These are phyloP conservation scores for Arctopsyche grandis DNA, from an alignment of 1,140 invertebrate genomes.

Conservation along the genomic window DNA sequence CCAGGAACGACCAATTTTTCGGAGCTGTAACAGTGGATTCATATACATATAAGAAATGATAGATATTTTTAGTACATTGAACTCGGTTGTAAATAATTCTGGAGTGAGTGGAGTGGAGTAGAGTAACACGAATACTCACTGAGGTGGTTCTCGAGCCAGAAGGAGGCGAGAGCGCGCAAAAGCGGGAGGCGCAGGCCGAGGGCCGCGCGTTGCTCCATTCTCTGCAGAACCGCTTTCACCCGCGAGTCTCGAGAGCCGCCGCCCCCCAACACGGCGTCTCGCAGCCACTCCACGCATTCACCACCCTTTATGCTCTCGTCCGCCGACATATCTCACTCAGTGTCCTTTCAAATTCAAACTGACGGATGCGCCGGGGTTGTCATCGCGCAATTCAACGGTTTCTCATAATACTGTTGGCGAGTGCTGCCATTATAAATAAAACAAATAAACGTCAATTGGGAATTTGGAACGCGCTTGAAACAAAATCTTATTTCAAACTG, in stretches of 20 bases:
- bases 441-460: too few relatives aligned
- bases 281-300: neutral
- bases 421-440: too few relatives aligned
- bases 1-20: slow-evolving; percentile 62
- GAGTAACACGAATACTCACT: neutral
- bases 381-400: neutral
- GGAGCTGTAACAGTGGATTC: slow-evolving; percentile 57
- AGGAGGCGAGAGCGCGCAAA: neutral
- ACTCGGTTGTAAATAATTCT: too few relatives aligned
- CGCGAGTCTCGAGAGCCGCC: neutral
- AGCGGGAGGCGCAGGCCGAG: neutral
- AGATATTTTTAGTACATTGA: too few relatives aligned
- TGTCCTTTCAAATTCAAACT: slow-evolving; percentile 1
- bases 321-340: neutral
- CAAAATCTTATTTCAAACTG: too few relatives aligned
- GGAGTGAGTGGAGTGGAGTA: neutral
- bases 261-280: neutral
- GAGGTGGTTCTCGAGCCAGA: neutral
- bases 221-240: neutral
- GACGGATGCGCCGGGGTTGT: neutral
- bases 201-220: neutral
- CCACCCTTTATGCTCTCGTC: neutral
- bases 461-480: too few relatives aligned
- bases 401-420: too few relatives aligned
- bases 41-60: neutral